Base-by-base conservation (phyloP, 2,888 invertebrate genomes). In the Iphiclides podalirius region DNA sequence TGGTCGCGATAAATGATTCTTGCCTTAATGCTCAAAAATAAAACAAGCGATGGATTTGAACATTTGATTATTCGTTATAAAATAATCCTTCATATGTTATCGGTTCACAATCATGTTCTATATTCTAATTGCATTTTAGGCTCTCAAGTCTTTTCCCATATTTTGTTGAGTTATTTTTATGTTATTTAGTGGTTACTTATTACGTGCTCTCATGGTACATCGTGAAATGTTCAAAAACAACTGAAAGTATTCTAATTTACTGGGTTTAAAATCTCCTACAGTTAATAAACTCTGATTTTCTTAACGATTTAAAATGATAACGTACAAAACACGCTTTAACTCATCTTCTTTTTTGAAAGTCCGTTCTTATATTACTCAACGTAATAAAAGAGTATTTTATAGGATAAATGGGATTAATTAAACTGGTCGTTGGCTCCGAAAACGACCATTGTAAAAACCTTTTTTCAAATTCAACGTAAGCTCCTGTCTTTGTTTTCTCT, bases 391-490 rank as follows among this genome's bases (percentile, higher is more conserved):
- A 28, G n/a, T 28, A 28, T 28, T 3, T 14, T 26, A 15, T 26
- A 2, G 36, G 16, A 52, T 45, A 53, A 50, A 53, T 53, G 53
- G 52, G 36, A 54, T 57, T 52, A 67, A 70, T 74, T 71, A 70
- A 63, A 66, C 58, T 63, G 63, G 63, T 64, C 64, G 66, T 68
- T 67, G 61, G 72, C 71, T 74, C 70, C 73, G 75, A 73, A 75
- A 77, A 74, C 72, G 72, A 70, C 72, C 68, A 73, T 79, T 48
- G 71, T 73, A 57, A 53, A 66, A 59, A 64, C 76, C 76, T 79
- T 75, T 73, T 64, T 64, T 77, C 75, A 77, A 79, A 77, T 71
- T 68, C 66, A 33, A 63, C 64, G 58, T 71, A 66, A 75, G 67
- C 67, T 53, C 26, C 52, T 46, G 61, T 66, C 67, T 73, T 76